Percentiles rank a stretch among this genome's conserved stretches.
phyloP scores from a whole-genome alignment of 2,888 invertebrate genomes.

The Drosophila meridionalis region DNA sequence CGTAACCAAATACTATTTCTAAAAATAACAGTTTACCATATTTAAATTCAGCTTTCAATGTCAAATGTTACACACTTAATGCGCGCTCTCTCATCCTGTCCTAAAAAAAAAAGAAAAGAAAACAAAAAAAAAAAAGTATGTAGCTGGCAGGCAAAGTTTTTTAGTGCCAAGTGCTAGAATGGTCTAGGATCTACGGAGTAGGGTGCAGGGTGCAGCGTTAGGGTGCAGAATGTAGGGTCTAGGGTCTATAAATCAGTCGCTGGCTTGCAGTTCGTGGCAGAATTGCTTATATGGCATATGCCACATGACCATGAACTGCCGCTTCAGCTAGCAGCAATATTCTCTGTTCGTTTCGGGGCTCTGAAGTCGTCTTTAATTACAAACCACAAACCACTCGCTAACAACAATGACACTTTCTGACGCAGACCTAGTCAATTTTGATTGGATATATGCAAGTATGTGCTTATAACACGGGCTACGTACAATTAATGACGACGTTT shows the following conservation, averaged over 20 bases:
- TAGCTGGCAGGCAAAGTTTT: constrained; percentile 48
- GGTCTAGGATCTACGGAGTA: constrained; percentile 2
- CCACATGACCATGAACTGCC: constrained; percentile 58
- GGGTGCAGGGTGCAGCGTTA: background rate
- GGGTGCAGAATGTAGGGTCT: constrained; percentile 10
- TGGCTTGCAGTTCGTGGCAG: constrained; percentile 45
- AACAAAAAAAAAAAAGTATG: background rate
- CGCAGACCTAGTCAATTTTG: constrained; percentile 7
- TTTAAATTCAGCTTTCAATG: constrained; percentile 64
- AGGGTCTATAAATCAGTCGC: constrained; percentile 49
- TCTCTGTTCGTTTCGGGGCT: constrained; percentile 25
- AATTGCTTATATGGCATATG: constrained; percentile 51
- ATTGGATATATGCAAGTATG: constrained; percentile 12
- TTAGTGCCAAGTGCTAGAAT: constrained; percentile 48
- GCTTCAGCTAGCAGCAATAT: constrained; percentile 31
- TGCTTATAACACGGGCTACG: background rate
- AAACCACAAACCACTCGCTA: constrained; percentile 1
- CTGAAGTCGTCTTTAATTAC: constrained; percentile 45
- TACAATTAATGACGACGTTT: constrained; percentile 36
- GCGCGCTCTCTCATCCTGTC: constrained; percentile 20
- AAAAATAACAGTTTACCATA: constrained; percentile 56
- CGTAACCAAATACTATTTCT: constrained; percentile 25
- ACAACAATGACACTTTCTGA: constrained; percentile 31
- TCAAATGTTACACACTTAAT: constrained; percentile 56
- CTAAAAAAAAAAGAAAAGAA: background rate